Conservation (phyloP, 2,797 vertebrate species). For the Pipistrellus kuhlii region DNA sequence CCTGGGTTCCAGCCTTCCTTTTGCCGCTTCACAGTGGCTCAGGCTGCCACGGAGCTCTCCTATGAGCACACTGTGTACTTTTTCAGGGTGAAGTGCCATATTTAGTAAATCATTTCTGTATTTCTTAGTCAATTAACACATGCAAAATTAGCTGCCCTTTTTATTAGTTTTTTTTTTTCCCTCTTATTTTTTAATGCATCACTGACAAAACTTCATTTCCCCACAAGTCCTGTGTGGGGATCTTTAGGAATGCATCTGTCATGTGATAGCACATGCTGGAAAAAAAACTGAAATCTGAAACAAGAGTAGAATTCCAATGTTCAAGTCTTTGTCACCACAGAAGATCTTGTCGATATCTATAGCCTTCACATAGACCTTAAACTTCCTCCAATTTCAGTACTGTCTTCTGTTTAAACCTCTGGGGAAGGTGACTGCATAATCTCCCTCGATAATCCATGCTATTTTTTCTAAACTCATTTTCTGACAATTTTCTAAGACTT, state of each 20-base stretch:
- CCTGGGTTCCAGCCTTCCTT: background rate
- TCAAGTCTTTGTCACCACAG: background rate
- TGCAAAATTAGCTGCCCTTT: background rate
- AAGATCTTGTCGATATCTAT: background rate
- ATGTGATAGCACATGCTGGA: background rate
- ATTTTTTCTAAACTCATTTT: slow-evolving; percentile 2
- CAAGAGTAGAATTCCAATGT: background rate
- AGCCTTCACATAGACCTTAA: background rate
- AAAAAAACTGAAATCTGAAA: background rate
- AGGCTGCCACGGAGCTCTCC: background rate
- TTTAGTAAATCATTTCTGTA: background rate
- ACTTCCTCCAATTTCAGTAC: background rate
- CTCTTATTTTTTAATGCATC: background rate
- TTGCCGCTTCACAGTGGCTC: background rate
- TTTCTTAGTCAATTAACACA: slow-evolving; percentile 31
- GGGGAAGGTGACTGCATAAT: background rate
- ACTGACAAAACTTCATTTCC: slow-evolving; percentile 1
- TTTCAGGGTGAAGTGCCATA: background rate
- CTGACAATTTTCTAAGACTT: slow-evolving; percentile 30
- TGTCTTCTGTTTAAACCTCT: background rate
- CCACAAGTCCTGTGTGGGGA: background rate
- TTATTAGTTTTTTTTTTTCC: background rate
- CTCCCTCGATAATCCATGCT: background rate
- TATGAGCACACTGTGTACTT: background rate
- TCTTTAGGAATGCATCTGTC: background rate